These are phyloP conservation scores for Burhinus bistriatus DNA, from an alignment of 2,113 vertebrate species.

Conservation along the genomic window DNA sequence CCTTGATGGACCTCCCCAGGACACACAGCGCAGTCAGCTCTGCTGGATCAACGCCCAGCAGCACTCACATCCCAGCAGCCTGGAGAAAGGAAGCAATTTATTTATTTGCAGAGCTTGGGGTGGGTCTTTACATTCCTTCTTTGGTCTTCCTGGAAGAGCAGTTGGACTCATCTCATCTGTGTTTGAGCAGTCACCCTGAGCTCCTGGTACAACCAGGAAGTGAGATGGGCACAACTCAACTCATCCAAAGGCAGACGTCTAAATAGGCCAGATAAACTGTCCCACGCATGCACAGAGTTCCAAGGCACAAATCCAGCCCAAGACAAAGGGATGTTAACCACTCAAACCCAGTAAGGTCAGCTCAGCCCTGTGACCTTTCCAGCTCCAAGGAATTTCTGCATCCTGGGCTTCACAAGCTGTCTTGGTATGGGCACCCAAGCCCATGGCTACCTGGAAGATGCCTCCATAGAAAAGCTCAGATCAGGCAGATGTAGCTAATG, in stretches of 20 bases:
- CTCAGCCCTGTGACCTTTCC: background rate
- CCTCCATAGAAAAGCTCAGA: background rate
- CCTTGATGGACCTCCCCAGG: background rate
- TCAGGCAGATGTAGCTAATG: background rate
- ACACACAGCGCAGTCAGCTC: background rate
- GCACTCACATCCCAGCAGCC: background rate
- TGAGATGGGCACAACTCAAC: background rate
- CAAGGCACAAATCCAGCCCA: background rate
- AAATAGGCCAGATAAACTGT: background rate
- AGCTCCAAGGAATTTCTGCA: background rate
- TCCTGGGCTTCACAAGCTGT: background rate
- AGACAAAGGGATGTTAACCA: accelerated
- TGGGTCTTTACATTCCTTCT: background rate
- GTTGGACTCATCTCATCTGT: background rate
- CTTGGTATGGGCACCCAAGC: background rate
- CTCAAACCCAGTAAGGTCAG: background rate
- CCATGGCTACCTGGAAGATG: background rate
- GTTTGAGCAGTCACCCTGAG: background rate
- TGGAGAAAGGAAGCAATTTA: background rate
- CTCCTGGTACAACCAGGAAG: background rate
- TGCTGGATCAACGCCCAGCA: background rate
- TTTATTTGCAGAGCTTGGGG: background rate
- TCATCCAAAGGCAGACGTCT: background rate
- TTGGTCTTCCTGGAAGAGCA: background rate
- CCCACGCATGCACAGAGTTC: background rate